These are phyloP conservation scores for Sipha flava DNA, from an alignment of 1,140 invertebrate species.

Conservation along the genomic window DNA sequence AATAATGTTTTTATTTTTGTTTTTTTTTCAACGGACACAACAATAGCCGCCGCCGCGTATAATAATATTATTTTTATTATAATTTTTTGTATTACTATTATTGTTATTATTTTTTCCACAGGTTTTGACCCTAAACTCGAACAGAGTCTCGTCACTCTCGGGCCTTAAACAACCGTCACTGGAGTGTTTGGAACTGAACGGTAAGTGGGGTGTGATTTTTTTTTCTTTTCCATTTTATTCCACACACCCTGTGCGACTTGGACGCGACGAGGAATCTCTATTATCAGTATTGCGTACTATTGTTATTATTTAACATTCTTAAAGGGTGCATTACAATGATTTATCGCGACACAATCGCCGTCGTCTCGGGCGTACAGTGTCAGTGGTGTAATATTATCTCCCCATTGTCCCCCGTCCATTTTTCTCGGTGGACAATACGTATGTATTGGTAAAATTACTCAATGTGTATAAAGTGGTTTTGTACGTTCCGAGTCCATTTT, in stretches of 20 bases:
- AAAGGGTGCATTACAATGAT: conserved; percentile 16
- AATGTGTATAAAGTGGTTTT: no score
- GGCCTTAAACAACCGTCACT: conserved; percentile 2
- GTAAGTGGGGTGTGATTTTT: conserved; percentile 14
- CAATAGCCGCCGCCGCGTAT: not conserved
- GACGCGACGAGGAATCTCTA: not conserved
- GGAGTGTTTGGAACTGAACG: conserved; percentile 16
- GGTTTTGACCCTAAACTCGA: conserved; percentile 27
- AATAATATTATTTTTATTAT: not conserved
- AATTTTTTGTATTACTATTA: not conserved
- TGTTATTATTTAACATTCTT: not conserved
- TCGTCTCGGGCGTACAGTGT: not conserved
- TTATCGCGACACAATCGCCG: conserved; percentile 13
- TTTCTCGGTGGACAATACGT: not conserved
- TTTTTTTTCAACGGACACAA: not conserved
- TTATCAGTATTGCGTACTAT: not conserved
- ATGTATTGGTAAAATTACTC: conserved; percentile 12
- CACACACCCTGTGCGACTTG: not conserved
- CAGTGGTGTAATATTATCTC: not conserved
- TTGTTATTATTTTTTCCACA: not conserved
- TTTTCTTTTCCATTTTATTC: not conserved
- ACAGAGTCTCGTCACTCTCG: conserved; percentile 3
- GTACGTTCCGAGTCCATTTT: no score
- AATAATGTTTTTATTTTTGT: conserved; percentile 5
- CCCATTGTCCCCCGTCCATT: not conserved